Evolutionary conservation across 2,113 vertebrate genomes (phyloP).

Genomic region (Percopsis transmontana): DNA sequence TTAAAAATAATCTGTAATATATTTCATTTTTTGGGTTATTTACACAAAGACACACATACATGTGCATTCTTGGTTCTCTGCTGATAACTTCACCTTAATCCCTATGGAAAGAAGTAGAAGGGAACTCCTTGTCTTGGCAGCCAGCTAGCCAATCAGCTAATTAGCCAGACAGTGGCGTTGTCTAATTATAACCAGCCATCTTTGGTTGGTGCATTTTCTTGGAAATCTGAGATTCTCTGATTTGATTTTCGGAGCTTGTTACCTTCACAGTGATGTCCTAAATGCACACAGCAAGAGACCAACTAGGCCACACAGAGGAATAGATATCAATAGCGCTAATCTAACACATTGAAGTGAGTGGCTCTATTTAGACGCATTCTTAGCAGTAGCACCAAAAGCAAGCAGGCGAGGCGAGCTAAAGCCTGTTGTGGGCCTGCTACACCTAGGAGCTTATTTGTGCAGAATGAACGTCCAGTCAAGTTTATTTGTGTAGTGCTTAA

Average conservation of each 20-base stretch:
- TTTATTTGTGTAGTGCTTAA: no score
- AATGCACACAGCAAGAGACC: no score
- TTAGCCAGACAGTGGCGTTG: slow-evolving; percentile 32
- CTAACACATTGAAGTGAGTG: not conserved
- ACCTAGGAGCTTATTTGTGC: not conserved
- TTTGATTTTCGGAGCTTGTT: slow-evolving; percentile 28
- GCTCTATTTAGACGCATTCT: slow-evolving; percentile 27
- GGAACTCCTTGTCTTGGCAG: slow-evolving; percentile 37
- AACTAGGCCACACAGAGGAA: slow-evolving; percentile 4
- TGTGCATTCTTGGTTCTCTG: slow-evolving; percentile 14
- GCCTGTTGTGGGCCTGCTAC: not conserved
- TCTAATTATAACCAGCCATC: slow-evolving; percentile 68
- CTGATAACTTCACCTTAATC: slow-evolving; percentile 58
- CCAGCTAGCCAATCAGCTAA: slow-evolving; percentile 20
- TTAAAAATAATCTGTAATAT: not conserved
- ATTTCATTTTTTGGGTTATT: not conserved
- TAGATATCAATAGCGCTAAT: slow-evolving; percentile 9
- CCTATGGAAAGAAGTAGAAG: slow-evolving; percentile 38
- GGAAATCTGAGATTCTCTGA: slow-evolving; percentile 35
- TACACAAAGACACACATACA: slow-evolving; percentile 11
- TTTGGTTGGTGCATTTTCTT: slow-evolving; percentile 53
- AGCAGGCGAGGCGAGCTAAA: slow-evolving; percentile 9
- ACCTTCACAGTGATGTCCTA: no score
- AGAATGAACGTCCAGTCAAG: not conserved
- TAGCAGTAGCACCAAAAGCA: slow-evolving; percentile 8